Evolutionary conservation across 2,888 invertebrate genomes (phyloP).

Genomic region (Morpho achilles): DNA sequence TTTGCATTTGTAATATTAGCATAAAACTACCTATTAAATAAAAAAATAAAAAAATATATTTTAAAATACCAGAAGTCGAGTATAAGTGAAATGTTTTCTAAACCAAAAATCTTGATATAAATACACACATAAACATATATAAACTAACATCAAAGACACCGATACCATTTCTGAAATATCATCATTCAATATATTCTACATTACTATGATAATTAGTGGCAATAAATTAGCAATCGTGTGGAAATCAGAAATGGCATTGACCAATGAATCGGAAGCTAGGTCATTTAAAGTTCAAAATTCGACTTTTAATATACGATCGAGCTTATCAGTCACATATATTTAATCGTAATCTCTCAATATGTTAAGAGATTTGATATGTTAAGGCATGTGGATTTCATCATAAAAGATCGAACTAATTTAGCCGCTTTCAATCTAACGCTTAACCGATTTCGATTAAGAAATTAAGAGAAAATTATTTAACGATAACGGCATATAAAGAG

Average conservation of each 20-base stretch:
- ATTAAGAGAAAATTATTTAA: no score
- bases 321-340: neutral
- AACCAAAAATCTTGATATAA: neutral
- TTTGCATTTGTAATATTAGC: no score
- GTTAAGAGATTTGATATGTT: no score
- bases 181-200: conserved; percentile 5
- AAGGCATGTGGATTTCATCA: no score
- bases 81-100: neutral
- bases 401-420: no score
- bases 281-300: conserved; percentile 14
- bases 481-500: no score
- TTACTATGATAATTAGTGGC: conserved; percentile 7
- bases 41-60: no score
- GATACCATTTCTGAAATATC: conserved; percentile 1
- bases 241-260: conserved; percentile 17
- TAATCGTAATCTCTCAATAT: conserved; percentile 5
- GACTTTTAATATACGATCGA: neutral
- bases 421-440: no score
- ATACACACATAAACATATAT: neutral
- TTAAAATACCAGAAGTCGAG: no score
- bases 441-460: no score
- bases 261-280: conserved; percentile 16
- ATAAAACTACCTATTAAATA: no score
- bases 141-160: conserved; percentile 3
- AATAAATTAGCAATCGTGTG: conserved; percentile 7